Evolutionary conservation across 2,888 invertebrate species (phyloP).

Genomic region (Platycheirus albimanus): DNA sequence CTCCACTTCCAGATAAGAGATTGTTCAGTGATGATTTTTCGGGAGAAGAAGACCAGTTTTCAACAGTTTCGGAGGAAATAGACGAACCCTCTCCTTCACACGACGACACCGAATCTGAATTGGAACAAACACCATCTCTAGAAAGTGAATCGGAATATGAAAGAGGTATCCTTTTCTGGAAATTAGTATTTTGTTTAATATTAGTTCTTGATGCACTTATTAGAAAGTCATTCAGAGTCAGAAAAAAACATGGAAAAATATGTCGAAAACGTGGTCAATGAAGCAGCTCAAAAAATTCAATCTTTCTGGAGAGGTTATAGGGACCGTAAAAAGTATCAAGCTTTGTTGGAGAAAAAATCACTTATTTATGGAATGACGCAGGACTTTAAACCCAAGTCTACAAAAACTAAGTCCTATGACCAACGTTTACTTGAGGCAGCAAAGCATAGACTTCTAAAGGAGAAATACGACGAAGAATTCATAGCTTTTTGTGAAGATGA

Average conservation of each 20-base stretch:
- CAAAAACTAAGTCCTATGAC: slow-evolving; percentile 76
- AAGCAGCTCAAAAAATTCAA: slow-evolving; percentile 78
- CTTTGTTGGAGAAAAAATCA: slow-evolving; percentile 77
- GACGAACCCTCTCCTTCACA: not conserved
- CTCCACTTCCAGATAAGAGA: not conserved
- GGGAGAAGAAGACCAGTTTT: not conserved
- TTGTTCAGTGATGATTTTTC: slow-evolving; percentile 30
- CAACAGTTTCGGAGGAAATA: not conserved
- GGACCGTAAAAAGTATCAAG: slow-evolving; percentile 72
- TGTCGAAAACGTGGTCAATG: not conserved
- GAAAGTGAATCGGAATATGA: slow-evolving; percentile 21
- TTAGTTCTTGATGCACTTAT: too few species aligned
- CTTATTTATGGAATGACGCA: slow-evolving; percentile 81
- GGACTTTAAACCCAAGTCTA: slow-evolving; percentile 80
- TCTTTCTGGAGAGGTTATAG: slow-evolving; percentile 77
- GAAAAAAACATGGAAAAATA: not conserved
- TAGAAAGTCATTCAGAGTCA: not conserved
- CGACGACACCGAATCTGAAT: not conserved
- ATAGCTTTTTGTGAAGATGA: slow-evolving; percentile 82
- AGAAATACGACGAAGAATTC: slow-evolving; percentile 79
- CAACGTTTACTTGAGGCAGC: slow-evolving; percentile 74
- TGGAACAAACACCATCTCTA: slow-evolving; percentile 4
- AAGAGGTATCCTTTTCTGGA: not conserved
- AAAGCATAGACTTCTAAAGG: slow-evolving; percentile 61
- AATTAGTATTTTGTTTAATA: not conserved